Percentiles rank a stretch among this genome's conserved stretches.
Evolutionary conservation across 2,797 vertebrate species (phyloP).

Genomic region (Malacoraja senta): DNA sequence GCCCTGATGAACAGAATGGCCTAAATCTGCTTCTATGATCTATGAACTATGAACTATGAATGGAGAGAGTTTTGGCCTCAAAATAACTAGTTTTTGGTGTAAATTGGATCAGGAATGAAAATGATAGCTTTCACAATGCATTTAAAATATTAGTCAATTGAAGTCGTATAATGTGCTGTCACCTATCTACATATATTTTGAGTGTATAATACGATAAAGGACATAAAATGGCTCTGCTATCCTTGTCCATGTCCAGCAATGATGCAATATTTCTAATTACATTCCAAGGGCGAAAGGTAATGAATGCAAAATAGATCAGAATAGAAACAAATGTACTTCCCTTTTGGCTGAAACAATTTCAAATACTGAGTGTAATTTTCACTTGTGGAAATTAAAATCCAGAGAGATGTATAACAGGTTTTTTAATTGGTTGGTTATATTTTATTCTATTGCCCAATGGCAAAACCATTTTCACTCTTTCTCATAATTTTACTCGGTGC

Average conservation of each 20-base stretch:
- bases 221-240: not conserved
- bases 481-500: not conserved
- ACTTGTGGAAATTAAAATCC: not conserved
- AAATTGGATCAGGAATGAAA: not conserved
- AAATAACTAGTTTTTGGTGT: not conserved
- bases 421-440: not conserved
- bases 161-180: not conserved
- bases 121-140: not conserved
- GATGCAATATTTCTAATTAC: not conserved
- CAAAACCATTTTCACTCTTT: not conserved
- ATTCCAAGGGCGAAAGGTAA: not conserved
- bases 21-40: too few species aligned
- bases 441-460: not conserved
- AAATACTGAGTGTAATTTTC: not conserved
- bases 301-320: not conserved
- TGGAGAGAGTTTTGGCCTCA: not conserved
- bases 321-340: not conserved
- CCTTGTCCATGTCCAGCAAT: not conserved
- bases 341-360: not conserved
- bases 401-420: not conserved
- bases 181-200: not conserved
- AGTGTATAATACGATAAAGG: not conserved
- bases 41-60: too few species aligned
- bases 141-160: not conserved
- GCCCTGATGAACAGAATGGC: too few species aligned